phyloP scores from a whole-genome alignment of 1,140 invertebrate species.

The Papilio machaon region DNA sequence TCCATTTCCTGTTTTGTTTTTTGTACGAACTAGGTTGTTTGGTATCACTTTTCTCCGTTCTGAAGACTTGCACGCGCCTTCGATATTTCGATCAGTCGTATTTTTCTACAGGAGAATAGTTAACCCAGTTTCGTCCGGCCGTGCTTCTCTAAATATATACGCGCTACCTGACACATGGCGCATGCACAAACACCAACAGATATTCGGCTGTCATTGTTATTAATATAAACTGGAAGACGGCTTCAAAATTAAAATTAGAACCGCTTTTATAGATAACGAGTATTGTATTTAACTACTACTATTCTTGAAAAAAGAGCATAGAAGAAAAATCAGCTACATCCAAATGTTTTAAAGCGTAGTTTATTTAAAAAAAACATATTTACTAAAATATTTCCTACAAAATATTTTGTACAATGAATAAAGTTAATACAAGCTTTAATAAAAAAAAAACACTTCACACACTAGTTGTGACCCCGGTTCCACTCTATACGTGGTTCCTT shows the following conservation, averaged over 20 bases:
- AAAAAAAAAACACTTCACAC: background rate
- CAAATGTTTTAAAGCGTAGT: background rate
- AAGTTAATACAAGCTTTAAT: background rate
- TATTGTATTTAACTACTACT: background rate
- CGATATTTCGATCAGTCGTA: constrained; percentile 66
- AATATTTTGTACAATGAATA: too few relatives aligned
- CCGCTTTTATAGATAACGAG: background rate
- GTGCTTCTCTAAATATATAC: constrained; percentile 74
- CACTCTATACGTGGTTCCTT: background rate
- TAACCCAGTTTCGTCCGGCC: constrained; percentile 72
- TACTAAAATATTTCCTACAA: background rate
- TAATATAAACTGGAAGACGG: constrained; percentile 37
- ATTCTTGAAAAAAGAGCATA: background rate
- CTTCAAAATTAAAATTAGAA: constrained; percentile 16
- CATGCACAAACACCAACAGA: constrained; percentile 53
- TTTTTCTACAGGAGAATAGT: constrained; percentile 76
- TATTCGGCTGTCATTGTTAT: constrained; percentile 45
- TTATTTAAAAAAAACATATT: background rate
- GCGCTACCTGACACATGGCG: constrained; percentile 61
- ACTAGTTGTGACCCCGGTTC: background rate
- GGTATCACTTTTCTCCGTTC: constrained; percentile 69
- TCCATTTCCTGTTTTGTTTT: constrained; percentile 66
- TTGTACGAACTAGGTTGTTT: constrained; percentile 63
- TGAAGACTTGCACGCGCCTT: constrained; percentile 62
- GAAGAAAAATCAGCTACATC: background rate